Conservation (phyloP, 30 jellyfish, hydroid and myxozoan species). For the Cassiopea xamachana region DNA sequence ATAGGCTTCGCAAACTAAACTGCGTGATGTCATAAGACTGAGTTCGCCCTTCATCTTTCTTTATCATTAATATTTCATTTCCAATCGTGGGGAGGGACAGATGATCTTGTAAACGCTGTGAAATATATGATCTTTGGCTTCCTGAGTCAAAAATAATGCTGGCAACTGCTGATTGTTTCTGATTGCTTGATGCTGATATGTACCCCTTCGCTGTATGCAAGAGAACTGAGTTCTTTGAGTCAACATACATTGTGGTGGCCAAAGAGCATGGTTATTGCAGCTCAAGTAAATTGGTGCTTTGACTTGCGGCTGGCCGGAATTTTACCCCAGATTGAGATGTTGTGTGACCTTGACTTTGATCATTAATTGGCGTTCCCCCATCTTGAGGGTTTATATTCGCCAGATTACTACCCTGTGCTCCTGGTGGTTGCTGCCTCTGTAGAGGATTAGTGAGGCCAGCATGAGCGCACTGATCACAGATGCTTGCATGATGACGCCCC, state of each 20-base stretch:
- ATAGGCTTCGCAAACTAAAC: conserved; percentile 40
- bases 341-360: conserved; percentile 8
- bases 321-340: neutral
- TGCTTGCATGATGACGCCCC: conserved; percentile 35
- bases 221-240: conserved; percentile 24
- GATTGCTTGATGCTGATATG: neutral
- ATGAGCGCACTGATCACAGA: conserved; percentile 27
- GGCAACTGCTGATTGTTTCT: conserved; percentile 6
- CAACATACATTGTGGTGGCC: conserved; percentile 3
- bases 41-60: conserved; percentile 4
- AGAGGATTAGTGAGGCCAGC: conserved; percentile 38
- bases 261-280: conserved; percentile 13
- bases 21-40: conserved; percentile 40
- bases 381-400: neutral
- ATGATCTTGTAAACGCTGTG: conserved; percentile 7
- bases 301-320: neutral
- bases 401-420: conserved; percentile 14
- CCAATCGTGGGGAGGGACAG: conserved; percentile 51
- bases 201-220: conserved; percentile 42
- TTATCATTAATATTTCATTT: conserved; percentile 30
- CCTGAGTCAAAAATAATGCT: conserved; percentile 22
- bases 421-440: conserved; percentile 45
- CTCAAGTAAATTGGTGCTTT: neutral
- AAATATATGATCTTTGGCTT: conserved; percentile 36
- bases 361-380: neutral